Conservation (phyloP, 2,113 vertebrate species). For the Chloropsis hardwickii region DNA sequence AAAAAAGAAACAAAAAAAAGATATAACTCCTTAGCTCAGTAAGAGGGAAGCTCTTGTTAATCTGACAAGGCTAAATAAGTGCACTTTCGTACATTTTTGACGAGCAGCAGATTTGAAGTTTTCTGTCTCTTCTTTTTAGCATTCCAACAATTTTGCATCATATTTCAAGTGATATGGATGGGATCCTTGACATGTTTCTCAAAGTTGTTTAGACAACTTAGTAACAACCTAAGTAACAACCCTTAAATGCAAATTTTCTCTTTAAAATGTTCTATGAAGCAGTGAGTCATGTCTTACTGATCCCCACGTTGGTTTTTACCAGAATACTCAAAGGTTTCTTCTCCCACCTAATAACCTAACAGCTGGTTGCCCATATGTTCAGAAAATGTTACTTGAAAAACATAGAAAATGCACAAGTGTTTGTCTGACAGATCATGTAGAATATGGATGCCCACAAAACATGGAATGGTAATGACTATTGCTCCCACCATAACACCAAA, state of each 20-base stretch:
- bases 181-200: not conserved
- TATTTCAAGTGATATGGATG: not conserved
- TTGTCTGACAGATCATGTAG: not conserved
- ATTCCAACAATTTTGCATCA: not conserved
- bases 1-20: not conserved
- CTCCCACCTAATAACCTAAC: not conserved
- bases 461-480: not conserved
- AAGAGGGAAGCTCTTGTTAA: not conserved
- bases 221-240: not conserved
- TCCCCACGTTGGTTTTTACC: not conserved
- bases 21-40: not conserved
- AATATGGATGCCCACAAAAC: not conserved
- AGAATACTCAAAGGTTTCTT: not conserved
- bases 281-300: not conserved
- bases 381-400: not conserved
- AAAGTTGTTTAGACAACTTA: not conserved
- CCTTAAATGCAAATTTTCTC: not conserved
- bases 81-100: not conserved
- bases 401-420: not conserved
- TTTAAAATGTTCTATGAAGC: not conserved
- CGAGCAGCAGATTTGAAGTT: not conserved
- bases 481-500: not conserved
- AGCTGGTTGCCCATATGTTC: not conserved
- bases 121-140: not conserved
- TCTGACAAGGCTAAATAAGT: not conserved